phyloP scores from a whole-genome alignment of 2,888 invertebrate genomes.

The Acleris sparsana region DNA sequence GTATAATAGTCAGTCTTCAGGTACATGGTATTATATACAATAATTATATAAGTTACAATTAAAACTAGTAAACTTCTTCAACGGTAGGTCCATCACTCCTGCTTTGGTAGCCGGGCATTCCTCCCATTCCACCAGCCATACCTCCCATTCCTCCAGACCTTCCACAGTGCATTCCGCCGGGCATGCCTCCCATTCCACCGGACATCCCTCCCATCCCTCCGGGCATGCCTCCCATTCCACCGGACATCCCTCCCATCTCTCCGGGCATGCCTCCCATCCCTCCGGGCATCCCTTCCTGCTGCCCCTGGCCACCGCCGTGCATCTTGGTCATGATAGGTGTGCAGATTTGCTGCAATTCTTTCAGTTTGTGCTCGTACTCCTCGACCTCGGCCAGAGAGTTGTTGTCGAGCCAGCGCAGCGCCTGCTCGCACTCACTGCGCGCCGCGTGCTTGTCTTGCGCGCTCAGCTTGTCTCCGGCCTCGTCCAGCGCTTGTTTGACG shows the following conservation, averaged over 20 bases:
- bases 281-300: constrained; percentile 29
- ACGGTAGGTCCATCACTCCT: constrained; percentile 30
- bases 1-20: no score
- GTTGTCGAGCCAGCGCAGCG: constrained; percentile 85
- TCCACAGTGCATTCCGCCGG: no score
- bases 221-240: constrained; percentile 31
- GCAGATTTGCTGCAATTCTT: constrained; percentile 79
- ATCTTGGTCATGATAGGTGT: constrained; percentile 74
- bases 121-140: no score
- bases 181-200: constrained; percentile 1
- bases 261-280: constrained; percentile 33
- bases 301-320: constrained; percentile 72
- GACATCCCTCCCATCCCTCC: constrained; percentile 33
- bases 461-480: constrained; percentile 77
- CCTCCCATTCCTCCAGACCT: no score
- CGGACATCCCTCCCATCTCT: constrained; percentile 31
- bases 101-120: constrained; percentile 13
- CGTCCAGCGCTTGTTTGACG: constrained; percentile 84
- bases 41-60: no score
- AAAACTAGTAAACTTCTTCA: constrained; percentile 22
- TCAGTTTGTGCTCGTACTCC: constrained; percentile 79
- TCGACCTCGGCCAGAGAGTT: constrained; percentile 83
- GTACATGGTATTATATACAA: no score
- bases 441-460: constrained; percentile 80
- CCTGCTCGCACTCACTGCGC: constrained; percentile 69